phyloP scores from a whole-genome alignment of 2,888 invertebrate genomes.

The Noctua comes region DNA sequence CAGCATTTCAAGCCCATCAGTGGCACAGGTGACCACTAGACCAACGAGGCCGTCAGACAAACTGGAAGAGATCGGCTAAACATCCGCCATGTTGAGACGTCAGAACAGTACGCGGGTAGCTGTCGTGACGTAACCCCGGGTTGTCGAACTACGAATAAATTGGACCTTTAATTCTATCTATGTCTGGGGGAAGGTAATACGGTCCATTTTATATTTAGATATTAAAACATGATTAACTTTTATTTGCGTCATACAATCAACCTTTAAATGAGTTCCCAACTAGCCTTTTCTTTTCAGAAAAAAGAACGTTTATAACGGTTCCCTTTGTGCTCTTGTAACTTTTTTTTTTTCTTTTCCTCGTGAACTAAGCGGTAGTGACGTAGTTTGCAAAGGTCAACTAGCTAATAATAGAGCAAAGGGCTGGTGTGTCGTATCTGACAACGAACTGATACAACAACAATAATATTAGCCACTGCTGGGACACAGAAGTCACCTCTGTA shows the following conservation, averaged over 20 bases:
- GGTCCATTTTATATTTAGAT: slow-evolving; percentile 3
- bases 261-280: background rate
- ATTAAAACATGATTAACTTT: background rate
- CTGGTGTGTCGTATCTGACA: background rate
- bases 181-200: background rate
- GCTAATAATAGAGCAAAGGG: background rate
- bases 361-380: background rate
- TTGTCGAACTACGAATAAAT: slow-evolving; percentile 17
- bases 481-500: background rate
- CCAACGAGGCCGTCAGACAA: too few relatives aligned
- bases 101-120: background rate
- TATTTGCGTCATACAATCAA: background rate
- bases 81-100: slow-evolving; percentile 30
- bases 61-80: too few relatives aligned
- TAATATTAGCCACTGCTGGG: background rate
- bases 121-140: slow-evolving; percentile 5
- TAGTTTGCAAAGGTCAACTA: background rate
- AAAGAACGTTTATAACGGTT: too few relatives aligned
- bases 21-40: too few relatives aligned
- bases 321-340: background rate
- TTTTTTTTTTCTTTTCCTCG: background rate
- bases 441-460: background rate
- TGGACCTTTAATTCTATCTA: background rate
- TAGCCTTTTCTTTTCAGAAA: too few relatives aligned
- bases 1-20: too few relatives aligned